These are phyloP conservation scores for Vicugna pacos DNA, from an alignment of 2,113 vertebrate species.

Conservation along the genomic window DNA sequence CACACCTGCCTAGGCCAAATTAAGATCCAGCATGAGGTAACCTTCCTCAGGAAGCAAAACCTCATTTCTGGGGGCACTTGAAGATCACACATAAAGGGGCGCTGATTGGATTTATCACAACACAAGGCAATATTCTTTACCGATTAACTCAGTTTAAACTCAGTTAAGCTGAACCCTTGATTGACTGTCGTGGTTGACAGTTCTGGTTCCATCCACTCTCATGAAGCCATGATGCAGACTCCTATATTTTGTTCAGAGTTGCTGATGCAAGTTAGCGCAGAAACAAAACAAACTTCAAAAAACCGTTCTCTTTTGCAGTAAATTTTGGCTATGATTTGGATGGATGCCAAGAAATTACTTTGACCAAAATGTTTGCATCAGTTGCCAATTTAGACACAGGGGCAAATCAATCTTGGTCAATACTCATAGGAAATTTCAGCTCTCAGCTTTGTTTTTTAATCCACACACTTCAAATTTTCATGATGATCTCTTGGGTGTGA, in stretches of 20 bases:
- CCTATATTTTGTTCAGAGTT: background rate
- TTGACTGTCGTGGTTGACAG: background rate
- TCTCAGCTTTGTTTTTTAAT: background rate
- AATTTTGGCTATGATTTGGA: background rate
- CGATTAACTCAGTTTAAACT: background rate
- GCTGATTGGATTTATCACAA: background rate
- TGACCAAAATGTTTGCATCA: background rate
- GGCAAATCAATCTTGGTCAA: background rate
- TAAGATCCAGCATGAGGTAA: background rate
- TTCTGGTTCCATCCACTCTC: background rate
- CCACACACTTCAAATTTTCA: constrained; percentile 25
- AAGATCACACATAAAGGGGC: background rate
- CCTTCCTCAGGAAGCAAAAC: background rate
- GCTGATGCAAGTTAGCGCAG: background rate
- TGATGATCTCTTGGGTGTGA: background rate
- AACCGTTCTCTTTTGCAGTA: background rate
- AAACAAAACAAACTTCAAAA: background rate
- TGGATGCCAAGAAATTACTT: constrained; percentile 13
- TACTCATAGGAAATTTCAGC: background rate
- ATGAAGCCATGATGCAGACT: background rate
- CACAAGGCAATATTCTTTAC: background rate
- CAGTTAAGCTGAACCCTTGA: background rate
- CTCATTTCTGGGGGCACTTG: background rate
- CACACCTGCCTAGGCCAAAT: constrained; percentile 32
- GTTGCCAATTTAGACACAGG: background rate